Base-by-base conservation (phyloP, 2,113 vertebrate genomes). In the Arothron firmamentum region DNA sequence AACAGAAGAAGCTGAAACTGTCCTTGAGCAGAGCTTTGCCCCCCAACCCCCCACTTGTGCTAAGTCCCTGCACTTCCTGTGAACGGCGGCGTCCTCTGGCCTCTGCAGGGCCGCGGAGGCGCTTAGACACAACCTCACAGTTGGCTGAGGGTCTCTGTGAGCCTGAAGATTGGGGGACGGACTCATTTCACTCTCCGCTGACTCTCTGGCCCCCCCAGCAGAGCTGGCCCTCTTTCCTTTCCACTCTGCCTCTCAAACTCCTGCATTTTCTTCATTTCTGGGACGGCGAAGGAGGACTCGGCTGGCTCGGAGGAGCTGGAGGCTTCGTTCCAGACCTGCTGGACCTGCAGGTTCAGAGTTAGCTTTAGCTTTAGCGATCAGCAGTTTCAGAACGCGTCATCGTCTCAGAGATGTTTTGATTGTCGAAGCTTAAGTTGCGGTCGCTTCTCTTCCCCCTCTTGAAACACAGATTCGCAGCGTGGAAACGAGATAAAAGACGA, bases 101-200 rank as follows among this genome's bases (percentile, higher is more conserved):
- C 77, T 85, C 74, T 80, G 68, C 70, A 85, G 75, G 74, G 70
- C 79, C 66, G 56, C 74, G 61, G 34, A 14, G 71, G 56, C 62
- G 53, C 76, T 85, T 79, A 78, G 67, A 75, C 67, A 73, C 71
- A 51, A 66, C 65, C 75, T 80, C 69, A 82, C 79, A 81, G 81
- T 76, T 68, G 75, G 74, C 80, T 71, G 72, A 70, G 77, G 77
- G 67, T 67, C 12, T 81, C 84, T 84, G 83, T 85, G 84, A 80
- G 84, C 81, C 82, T 83, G 83, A 76, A 86, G 78, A 75, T 78
- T 73, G 70, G 79, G 71, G 75, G 78, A 82, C 78, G 82, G 87
- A 85, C 81, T 85, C 74, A 83, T 87, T 86, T 88, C 80, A 84
- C 80, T 86, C 82, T 87, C 77, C 60, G 69, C 71, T 85, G 77